A percentile compares a stretch with the other conserved stretches of the same genome.
phyloP scores from a whole-genome alignment of 1,140 invertebrate species.

The Linepithema humile region DNA sequence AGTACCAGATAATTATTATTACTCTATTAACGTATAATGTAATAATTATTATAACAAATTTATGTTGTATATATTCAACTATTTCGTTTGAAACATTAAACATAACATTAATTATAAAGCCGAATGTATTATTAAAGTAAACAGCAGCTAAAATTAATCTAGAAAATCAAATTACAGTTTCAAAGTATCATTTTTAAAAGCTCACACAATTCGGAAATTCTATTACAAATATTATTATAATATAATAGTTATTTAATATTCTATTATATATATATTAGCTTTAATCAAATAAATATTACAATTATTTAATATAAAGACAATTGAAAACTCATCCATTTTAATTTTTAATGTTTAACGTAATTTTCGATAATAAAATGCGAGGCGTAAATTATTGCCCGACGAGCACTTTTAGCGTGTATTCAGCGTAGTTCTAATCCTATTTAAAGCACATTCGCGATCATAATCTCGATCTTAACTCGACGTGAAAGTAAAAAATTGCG shows the following conservation, averaged over 20 bases:
- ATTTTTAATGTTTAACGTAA: neutral
- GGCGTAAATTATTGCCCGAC: neutral
- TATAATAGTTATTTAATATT: neutral
- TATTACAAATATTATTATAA: neutral
- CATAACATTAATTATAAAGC: neutral
- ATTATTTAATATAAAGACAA: neutral
- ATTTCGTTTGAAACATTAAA: neutral
- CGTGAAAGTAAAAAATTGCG: constrained; percentile 32
- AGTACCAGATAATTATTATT: too few relatives aligned
- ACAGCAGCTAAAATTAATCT: neutral
- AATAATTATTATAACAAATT: constrained; percentile 10
- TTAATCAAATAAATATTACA: neutral
- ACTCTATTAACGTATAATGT: neutral
- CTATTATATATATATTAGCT: neutral
- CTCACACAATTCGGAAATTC: neutral
- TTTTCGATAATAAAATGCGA: neutral
- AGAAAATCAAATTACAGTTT: neutral
- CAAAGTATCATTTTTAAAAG: neutral
- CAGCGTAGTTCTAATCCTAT: constrained; percentile 1
- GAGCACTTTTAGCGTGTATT: neutral
- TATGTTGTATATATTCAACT: constrained; percentile 4
- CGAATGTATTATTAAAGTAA: neutral
- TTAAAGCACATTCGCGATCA: constrained; percentile 15
- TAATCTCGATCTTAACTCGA: constrained; percentile 25
- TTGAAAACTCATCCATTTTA: neutral